Evolutionary conservation across 2,888 invertebrate species (phyloP).

Genomic region (Nemotelus pantherinus): DNA sequence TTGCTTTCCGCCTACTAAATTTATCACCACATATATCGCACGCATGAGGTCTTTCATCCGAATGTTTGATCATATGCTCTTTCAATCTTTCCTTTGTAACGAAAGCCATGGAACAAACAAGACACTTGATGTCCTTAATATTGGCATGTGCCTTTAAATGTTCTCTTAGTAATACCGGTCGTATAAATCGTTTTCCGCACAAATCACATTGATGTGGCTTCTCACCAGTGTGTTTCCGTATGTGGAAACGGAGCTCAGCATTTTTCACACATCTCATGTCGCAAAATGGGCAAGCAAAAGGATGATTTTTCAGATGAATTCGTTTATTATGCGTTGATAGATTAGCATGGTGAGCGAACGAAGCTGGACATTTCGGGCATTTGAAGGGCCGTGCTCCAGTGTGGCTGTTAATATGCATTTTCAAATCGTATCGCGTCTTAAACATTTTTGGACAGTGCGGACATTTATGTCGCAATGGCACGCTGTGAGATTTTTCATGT

Average conservation of each 20-base stretch:
- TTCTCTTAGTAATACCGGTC: constrained; percentile 47
- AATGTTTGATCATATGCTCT: constrained; percentile 24
- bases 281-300: constrained; percentile 48
- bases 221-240: constrained; percentile 52
- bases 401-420: constrained; percentile 30
- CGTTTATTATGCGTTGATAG: constrained; percentile 48
- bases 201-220: constrained; percentile 52
- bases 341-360: constrained; percentile 50
- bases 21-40: constrained; percentile 46
- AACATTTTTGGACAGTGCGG: constrained; percentile 22
- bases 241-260: constrained; percentile 50
- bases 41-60: constrained; percentile 13
- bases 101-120: constrained; percentile 47
- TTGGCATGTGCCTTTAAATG: constrained; percentile 51
- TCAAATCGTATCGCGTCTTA: not conserved
- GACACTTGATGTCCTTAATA: constrained; percentile 50
- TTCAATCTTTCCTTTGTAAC: not conserved
- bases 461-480: not conserved
- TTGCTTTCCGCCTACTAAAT: constrained; percentile 51
- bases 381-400: constrained; percentile 47
- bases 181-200: constrained; percentile 48
- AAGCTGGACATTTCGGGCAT: constrained; percentile 50
- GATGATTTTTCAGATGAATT: constrained; percentile 50
- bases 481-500: constrained; percentile 25
- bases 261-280: constrained; percentile 49